These are phyloP conservation scores for Papilio demoleus DNA, from an alignment of 2,888 invertebrate genomes.

Conservation along the genomic window DNA sequence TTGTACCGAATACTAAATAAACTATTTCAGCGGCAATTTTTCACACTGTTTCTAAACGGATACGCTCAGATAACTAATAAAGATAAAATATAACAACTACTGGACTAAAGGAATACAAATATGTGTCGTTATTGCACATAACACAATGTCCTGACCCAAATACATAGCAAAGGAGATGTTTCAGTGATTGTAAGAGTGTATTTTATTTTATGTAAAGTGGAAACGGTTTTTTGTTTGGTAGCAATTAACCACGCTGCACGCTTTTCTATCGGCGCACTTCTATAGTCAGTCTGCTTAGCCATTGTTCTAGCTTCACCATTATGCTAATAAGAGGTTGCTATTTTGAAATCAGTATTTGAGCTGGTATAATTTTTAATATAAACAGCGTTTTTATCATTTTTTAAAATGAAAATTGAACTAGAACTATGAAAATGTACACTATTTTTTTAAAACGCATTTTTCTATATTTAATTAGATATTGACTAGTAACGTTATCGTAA, in stretches of 20 bases:
- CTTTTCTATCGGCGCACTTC: background rate
- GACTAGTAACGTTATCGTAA: too few relatives aligned
- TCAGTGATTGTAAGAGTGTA: background rate
- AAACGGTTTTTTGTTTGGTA: background rate
- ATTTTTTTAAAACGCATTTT: too few relatives aligned
- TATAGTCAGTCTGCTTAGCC: background rate
- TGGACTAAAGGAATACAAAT: constrained; percentile 32
- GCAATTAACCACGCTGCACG: background rate
- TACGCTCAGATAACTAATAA: constrained; percentile 38
- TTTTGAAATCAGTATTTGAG: background rate
- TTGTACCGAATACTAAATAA: constrained; percentile 50
- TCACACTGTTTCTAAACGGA: constrained; percentile 61
- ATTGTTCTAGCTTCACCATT: background rate
- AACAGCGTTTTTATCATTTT: too few relatives aligned
- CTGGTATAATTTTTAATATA: background rate
- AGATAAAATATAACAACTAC: constrained; percentile 23
- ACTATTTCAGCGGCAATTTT: constrained; percentile 57
- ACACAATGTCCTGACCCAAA: constrained; percentile 17
- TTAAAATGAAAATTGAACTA: too few relatives aligned
- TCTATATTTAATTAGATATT: too few relatives aligned
- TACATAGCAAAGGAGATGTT: constrained; percentile 37
- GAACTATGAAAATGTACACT: too few relatives aligned
- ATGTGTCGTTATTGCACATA: constrained; percentile 2
- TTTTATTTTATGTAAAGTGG: background rate
- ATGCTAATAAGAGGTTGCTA: background rate